Evolutionary conservation across 2,113 vertebrate genomes (phyloP).

Genomic region (Pangasianodon gigas): DNA sequence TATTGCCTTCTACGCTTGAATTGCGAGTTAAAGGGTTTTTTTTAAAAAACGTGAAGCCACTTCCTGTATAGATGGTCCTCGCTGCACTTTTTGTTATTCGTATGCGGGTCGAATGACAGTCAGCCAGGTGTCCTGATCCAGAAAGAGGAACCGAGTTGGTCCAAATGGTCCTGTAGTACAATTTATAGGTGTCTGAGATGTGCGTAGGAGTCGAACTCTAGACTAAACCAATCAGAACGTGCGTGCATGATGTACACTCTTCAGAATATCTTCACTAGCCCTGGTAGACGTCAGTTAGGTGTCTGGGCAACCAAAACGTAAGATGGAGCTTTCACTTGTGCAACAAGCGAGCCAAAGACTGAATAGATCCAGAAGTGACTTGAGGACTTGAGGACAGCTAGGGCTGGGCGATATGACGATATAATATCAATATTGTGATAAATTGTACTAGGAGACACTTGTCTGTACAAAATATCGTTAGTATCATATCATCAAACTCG

Average conservation of each 20-base stretch:
- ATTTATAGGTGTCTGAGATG: background rate
- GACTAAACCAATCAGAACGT: background rate
- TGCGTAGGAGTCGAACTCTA: background rate
- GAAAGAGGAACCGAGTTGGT: background rate
- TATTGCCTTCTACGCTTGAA: slow-evolving; percentile 57
- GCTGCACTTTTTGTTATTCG: background rate
- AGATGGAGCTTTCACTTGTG: background rate
- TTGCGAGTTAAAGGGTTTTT: background rate
- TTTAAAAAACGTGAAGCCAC: background rate
- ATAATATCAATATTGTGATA: background rate
- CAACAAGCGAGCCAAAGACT: background rate
- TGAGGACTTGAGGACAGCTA: background rate
- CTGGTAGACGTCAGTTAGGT: background rate
- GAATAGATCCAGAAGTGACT: background rate
- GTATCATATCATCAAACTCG: background rate
- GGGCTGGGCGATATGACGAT: background rate
- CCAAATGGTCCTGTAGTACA: background rate
- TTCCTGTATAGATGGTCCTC: background rate
- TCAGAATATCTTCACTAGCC: background rate
- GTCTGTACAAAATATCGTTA: background rate
- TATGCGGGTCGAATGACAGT: background rate
- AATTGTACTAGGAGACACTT: background rate
- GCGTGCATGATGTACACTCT: no score
- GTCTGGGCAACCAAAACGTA: background rate
- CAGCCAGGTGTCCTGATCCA: background rate